Conservation (phyloP, 2,113 vertebrate species). For the Perccottus glenii region DNA sequence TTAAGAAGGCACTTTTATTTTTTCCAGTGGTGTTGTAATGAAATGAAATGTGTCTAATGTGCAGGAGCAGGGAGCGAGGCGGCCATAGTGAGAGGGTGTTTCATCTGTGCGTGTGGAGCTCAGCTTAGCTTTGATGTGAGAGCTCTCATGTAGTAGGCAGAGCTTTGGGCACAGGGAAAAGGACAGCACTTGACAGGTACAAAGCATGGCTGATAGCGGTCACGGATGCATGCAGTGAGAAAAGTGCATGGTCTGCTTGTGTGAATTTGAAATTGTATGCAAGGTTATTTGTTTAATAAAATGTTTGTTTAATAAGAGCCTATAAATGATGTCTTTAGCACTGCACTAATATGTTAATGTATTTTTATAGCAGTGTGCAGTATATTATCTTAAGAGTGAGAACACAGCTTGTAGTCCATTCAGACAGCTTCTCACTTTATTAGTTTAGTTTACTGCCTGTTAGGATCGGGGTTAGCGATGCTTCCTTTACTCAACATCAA, state of each 20-base stretch:
- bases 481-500: conserved; percentile 57
- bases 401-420: conserved; percentile 7
- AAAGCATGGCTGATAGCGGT: conserved; percentile 78
- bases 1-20: conserved; percentile 73
- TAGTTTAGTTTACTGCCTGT: conserved; percentile 39
- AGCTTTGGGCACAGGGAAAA: conserved; percentile 75
- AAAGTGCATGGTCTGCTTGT: conserved; percentile 54
- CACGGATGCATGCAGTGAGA: conserved; percentile 65
- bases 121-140: conserved; percentile 80
- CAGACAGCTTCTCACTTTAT: conserved; percentile 43
- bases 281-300: background rate
- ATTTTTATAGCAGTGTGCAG: conserved; percentile 22
- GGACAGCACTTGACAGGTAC: conserved; percentile 82
- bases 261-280: conserved; percentile 57
- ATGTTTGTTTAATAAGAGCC: conserved; percentile 33
- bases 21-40: conserved; percentile 69
- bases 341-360: conserved; percentile 24
- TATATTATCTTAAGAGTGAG: conserved; percentile 27
- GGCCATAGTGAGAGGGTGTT: conserved; percentile 72
- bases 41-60: conserved; percentile 81
- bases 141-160: conserved; percentile 73
- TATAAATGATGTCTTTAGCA: conserved; percentile 30
- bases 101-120: conserved; percentile 79
- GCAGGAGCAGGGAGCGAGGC: conserved; percentile 64
- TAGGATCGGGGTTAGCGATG: conserved; percentile 32